Evolutionary conservation across 1,140 invertebrate species (phyloP).

Genomic region (Tetramorium alpestre): DNA sequence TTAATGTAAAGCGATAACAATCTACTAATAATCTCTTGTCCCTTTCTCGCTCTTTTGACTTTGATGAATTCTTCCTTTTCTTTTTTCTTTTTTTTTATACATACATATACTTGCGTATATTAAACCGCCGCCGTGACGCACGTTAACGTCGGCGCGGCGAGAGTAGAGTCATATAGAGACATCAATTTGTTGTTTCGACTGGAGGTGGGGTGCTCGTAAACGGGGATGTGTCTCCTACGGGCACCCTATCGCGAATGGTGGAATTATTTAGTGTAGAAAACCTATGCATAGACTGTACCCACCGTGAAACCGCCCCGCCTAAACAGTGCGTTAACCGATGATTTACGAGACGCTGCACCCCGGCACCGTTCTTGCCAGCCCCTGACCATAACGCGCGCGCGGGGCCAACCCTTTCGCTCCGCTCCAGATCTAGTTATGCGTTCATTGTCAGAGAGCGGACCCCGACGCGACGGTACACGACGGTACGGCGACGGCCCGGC

Average conservation of each 20-base stretch:
- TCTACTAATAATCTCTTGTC: not conserved
- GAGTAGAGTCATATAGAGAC: slow-evolving; percentile 45
- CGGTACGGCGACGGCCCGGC: slow-evolving; percentile 33
- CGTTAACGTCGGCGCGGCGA: not conserved
- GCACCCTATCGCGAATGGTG: slow-evolving; percentile 79
- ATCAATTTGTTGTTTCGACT: slow-evolving; percentile 61
- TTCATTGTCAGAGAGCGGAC: slow-evolving; percentile 62
- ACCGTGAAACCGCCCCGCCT: slow-evolving; percentile 86
- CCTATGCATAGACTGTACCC: slow-evolving; percentile 83
- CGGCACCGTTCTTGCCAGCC: slow-evolving; percentile 57
- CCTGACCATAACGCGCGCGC: slow-evolving; percentile 54
- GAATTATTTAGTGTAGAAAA: slow-evolving; percentile 84
- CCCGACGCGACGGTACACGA: not conserved
- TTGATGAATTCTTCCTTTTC: too few relatives aligned
- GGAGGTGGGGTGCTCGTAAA: slow-evolving; percentile 24
- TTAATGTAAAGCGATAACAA: not conserved
- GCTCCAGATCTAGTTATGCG: slow-evolving; percentile 76
- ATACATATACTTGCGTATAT: too few relatives aligned
- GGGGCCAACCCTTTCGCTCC: slow-evolving; percentile 65
- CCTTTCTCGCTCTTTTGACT: not conserved
- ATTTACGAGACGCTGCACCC: slow-evolving; percentile 81
- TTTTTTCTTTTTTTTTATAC: not conserved
- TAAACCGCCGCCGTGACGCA: not conserved
- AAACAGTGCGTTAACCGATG: slow-evolving; percentile 85
- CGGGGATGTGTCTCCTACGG: slow-evolving; percentile 52